Percentiles rank a stretch among this genome's conserved stretches.
These are phyloP conservation scores for Deilephila elpenor DNA, from an alignment of 2,888 invertebrate species.

Conservation along the genomic window DNA sequence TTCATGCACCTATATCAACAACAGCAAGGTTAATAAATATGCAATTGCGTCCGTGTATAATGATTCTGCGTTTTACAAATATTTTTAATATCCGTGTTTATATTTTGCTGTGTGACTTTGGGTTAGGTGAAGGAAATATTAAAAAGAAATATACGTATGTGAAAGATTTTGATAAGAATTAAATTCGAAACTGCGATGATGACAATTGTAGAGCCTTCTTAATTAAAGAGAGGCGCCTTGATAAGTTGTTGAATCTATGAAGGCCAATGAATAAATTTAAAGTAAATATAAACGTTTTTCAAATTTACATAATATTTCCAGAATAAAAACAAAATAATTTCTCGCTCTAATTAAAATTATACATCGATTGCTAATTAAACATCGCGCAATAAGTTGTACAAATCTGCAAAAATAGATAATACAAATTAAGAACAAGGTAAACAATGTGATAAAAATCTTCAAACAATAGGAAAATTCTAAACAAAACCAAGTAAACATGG, in stretches of 20 bases:
- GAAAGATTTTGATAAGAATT: too few species aligned
- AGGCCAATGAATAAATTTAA: too few species aligned
- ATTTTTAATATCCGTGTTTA: background rate
- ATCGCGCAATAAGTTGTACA: slow-evolving; percentile 39
- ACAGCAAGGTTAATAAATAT: background rate
- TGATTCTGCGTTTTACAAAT: background rate
- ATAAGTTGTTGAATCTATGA: too few species aligned
- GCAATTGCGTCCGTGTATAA: background rate
- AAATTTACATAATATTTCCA: background rate
- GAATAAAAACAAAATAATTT: background rate
- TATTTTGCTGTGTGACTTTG: background rate
- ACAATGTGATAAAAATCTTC: slow-evolving; percentile 50
- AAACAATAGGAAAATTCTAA: slow-evolving; percentile 52
- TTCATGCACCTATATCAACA: slow-evolving; percentile 4
- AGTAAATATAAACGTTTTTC: too few species aligned
- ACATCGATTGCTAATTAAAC: slow-evolving; percentile 32
- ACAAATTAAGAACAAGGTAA: slow-evolving; percentile 51
- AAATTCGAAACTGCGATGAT: too few species aligned
- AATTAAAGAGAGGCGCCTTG: too few species aligned
- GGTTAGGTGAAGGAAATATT: background rate
- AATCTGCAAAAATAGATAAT: slow-evolving; percentile 36
- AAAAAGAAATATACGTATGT: too few species aligned
- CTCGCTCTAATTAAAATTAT: background rate
- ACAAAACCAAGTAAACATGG: slow-evolving; percentile 47
- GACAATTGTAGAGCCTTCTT: too few species aligned